Evolutionary conservation across 2,888 invertebrate species (phyloP).

Genomic region (Leptinotarsa haldemani): DNA sequence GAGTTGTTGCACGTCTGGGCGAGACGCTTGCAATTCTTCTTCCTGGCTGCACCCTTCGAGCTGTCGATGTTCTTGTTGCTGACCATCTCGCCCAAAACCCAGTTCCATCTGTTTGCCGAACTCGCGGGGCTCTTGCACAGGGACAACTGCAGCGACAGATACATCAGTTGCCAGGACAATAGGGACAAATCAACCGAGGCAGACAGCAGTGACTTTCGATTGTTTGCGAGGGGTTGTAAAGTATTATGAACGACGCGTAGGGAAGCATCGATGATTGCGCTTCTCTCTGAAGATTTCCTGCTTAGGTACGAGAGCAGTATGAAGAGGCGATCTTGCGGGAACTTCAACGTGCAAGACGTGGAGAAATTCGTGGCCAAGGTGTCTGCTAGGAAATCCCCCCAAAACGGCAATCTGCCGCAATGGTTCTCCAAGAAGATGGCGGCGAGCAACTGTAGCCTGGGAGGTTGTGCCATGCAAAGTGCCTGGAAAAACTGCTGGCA

Average conservation of each 20-base stretch:
- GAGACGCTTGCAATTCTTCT: constrained; percentile 79
- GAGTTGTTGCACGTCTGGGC: constrained; percentile 44
- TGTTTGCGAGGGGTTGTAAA: constrained; percentile 65
- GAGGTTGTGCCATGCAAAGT: constrained; percentile 81
- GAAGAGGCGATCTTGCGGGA: constrained; percentile 90
- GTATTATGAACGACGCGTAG: constrained; percentile 72
- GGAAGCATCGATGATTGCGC: constrained; percentile 74
- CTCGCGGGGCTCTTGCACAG: constrained; percentile 52
- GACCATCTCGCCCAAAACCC: constrained; percentile 83
- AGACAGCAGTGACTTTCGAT: constrained; percentile 64
- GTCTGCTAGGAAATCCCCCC: constrained; percentile 91
- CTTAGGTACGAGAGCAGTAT: constrained; percentile 88
- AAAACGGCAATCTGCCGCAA: constrained; percentile 71
- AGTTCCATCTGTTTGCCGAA: constrained; percentile 80
- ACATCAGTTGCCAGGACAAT: constrained; percentile 81
- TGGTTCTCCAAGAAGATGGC: constrained; percentile 80
- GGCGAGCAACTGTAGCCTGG: constrained; percentile 81
- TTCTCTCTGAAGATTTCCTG: constrained; percentile 78
- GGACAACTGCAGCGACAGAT: constrained; percentile 79
- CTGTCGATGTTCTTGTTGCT: constrained; percentile 67
- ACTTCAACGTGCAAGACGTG: constrained; percentile 80
- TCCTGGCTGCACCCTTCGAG: constrained; percentile 67
- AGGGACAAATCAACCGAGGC: constrained; percentile 74
- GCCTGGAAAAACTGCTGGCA: constrained; percentile 78
- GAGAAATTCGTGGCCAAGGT: constrained; percentile 83